These are phyloP conservation scores for Drosophila tani DNA, from an alignment of 1,140 invertebrate genomes.

Conservation along the genomic window DNA sequence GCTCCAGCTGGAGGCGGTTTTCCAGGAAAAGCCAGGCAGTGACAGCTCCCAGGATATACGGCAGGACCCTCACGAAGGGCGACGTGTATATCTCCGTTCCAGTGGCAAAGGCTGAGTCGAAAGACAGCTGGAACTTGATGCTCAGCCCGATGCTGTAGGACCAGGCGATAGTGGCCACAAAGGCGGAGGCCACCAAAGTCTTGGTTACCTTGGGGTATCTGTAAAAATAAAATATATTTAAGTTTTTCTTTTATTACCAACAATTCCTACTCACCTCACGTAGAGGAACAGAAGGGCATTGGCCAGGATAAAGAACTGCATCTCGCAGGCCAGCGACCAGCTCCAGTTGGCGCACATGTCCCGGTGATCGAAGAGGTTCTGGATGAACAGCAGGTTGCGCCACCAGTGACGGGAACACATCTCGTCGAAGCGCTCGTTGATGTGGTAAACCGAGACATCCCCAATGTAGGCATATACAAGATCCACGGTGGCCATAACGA, in stretches of 20 bases:
- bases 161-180: conserved; percentile 66
- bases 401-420: conserved; percentile 87
- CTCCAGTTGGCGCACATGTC: conserved; percentile 91
- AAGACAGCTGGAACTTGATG: conserved; percentile 76
- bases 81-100: conserved; percentile 83
- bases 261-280: conserved; percentile 82
- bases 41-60: conserved; percentile 74
- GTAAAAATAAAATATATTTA: not conserved
- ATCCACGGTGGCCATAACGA: conserved; percentile 86
- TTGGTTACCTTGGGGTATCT: conserved; percentile 75
- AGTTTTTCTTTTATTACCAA: too few species aligned
- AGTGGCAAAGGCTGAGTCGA: conserved; percentile 77
- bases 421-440: conserved; percentile 85
- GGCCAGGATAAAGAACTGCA: conserved; percentile 90
- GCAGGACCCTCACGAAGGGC: conserved; percentile 79
- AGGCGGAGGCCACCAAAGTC: conserved; percentile 37
- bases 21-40: conserved; percentile 72
- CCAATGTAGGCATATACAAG: conserved; percentile 85
- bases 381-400: conserved; percentile 88
- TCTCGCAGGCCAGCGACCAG: conserved; percentile 93
- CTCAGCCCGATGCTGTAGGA: conserved; percentile 66
- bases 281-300: conserved; percentile 86
- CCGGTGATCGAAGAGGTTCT: conserved; percentile 86
- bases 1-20: conserved; percentile 19
- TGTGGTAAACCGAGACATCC: conserved; percentile 85